These are phyloP conservation scores for Hippopotamyrus pictus DNA, from an alignment of 2,797 vertebrate species.

Conservation along the genomic window DNA sequence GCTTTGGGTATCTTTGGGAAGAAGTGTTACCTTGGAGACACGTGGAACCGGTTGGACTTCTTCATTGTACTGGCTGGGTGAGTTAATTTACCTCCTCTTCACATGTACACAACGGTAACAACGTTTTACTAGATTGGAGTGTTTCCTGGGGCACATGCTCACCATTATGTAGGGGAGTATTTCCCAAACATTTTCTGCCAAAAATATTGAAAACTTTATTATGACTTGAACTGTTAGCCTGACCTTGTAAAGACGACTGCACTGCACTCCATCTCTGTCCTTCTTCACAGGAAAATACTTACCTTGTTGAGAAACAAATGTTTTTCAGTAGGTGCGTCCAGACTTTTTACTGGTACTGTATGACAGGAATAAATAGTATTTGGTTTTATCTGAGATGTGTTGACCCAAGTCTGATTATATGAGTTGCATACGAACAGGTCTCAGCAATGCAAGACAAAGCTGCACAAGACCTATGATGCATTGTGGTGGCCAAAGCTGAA, in stretches of 20 bases:
- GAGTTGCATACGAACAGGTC: no score
- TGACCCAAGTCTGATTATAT: not conserved
- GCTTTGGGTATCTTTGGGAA: slow-evolving; percentile 95
- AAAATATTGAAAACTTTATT: not conserved
- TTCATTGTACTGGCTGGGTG: slow-evolving; percentile 96
- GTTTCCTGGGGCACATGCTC: not conserved
- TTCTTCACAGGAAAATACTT: not conserved
- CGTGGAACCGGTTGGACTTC: slow-evolving; percentile 96
- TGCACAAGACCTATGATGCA: not conserved
- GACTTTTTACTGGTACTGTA: not conserved
- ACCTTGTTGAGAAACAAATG: not conserved
- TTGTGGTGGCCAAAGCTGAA: not conserved
- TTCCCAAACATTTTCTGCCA: not conserved
- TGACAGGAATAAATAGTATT: not conserved
- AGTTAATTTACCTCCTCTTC: slow-evolving; percentile 44
- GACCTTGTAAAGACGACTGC: not conserved
- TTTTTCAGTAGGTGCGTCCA: not conserved
- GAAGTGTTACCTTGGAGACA: slow-evolving; percentile 97
- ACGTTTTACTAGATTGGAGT: not conserved
- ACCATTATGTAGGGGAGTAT: not conserved
- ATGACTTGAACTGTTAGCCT: not conserved
- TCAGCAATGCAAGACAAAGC: not conserved
- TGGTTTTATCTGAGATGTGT: not conserved
- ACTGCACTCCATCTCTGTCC: not conserved
- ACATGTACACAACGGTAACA: not conserved